These are phyloP conservation scores for Drosophila pegasa DNA, from an alignment of 2,888 invertebrate species.

Conservation along the genomic window DNA sequence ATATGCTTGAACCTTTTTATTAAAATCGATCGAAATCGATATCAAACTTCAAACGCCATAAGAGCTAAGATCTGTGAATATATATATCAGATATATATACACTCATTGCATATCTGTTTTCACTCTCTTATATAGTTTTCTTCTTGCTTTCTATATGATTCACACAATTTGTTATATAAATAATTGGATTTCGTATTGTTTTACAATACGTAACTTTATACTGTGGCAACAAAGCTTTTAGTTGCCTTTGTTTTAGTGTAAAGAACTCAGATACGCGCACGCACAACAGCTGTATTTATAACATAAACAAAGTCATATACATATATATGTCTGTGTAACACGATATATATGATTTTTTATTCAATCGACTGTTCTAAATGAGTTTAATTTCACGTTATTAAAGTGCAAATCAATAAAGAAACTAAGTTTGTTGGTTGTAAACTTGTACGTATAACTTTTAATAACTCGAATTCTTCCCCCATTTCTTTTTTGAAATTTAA, in stretches of 20 bases:
- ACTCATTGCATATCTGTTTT: neutral
- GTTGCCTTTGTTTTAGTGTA: conserved; percentile 4
- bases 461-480: neutral
- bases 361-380: conserved; percentile 14
- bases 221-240: conserved; percentile 17
- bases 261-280: conserved; percentile 7
- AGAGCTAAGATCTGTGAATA: too few species aligned
- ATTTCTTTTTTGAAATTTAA: neutral
- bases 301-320: neutral
- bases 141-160: conserved; percentile 38
- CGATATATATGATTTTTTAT: conserved; percentile 3
- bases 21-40: neutral
- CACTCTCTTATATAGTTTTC: neutral
- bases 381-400: neutral
- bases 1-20: too few species aligned
- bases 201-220: conserved; percentile 35
- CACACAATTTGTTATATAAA: conserved; percentile 32
- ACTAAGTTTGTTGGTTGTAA: neutral
- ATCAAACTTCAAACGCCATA: too few species aligned
- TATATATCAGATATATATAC: too few species aligned
- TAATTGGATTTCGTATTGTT: conserved; percentile 42
- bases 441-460: neutral
- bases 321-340: neutral
- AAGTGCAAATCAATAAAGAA: neutral
- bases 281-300: conserved; percentile 12